Evolutionary conservation across 2,113 vertebrate genomes (phyloP).

Genomic region (Osmerus mordax): DNA sequence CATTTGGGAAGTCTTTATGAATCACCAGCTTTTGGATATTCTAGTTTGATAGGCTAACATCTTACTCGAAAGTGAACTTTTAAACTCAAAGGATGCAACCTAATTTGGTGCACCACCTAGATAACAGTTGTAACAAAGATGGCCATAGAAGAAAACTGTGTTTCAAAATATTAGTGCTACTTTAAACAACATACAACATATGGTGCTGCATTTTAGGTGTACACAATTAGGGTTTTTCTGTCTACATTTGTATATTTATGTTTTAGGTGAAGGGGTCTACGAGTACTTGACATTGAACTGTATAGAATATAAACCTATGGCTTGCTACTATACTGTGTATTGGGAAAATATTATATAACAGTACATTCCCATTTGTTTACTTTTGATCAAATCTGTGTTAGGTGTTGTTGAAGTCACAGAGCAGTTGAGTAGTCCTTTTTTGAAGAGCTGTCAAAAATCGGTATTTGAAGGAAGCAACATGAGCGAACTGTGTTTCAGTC

Average conservation of each 20-base stretch:
- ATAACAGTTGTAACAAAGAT: not conserved
- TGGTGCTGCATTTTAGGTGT: not conserved
- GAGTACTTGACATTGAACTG: not conserved
- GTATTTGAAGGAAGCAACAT: too few species aligned
- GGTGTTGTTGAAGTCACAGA: too few species aligned
- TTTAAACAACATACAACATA: not conserved
- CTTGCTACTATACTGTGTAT: not conserved
- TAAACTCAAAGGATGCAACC: slow-evolving; percentile 1
- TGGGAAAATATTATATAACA: not conserved
- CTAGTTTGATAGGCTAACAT: not conserved
- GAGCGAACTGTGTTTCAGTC: too few species aligned
- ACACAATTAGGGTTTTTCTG: slow-evolving; percentile 1
- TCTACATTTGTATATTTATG: not conserved
- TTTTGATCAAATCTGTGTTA: not conserved
- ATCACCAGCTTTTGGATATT: too few species aligned
- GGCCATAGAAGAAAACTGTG: not conserved
- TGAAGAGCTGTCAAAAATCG: too few species aligned
- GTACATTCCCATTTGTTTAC: not conserved
- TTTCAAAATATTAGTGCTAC: slow-evolving; percentile 4
- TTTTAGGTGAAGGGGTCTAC: slow-evolving; percentile 2
- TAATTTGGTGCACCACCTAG: not conserved
- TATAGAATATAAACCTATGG: slow-evolving; percentile 5
- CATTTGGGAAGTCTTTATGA: not conserved
- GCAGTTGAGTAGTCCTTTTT: too few species aligned
- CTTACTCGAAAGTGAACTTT: not conserved